Base-by-base conservation (phyloP, 2,888 invertebrate species). In the Tanaodytes sp. region DNA sequence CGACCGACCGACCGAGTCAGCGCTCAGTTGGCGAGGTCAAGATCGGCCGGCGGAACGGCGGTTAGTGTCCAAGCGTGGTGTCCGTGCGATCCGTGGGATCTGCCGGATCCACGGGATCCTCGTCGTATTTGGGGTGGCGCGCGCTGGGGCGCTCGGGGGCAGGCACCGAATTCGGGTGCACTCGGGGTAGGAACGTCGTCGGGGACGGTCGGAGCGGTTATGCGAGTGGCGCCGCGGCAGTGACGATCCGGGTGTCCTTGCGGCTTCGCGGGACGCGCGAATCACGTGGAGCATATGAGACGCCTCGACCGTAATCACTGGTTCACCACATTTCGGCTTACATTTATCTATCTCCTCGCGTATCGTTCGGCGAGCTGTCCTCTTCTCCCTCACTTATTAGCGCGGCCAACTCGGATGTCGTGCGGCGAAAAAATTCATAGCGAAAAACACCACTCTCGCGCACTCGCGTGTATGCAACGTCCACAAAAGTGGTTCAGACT, bases 11-110 rank as follows among this genome's bases (percentile, higher is more conserved):
- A 52, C 65, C 58, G 65, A 57, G 65, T 49, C 39, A 57, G 39
- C 48, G 61, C 63, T 31, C 39, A 39, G 63, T 64, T 69, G 69
- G 48, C 63, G 69, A 64, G 69, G 69, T 69, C 69, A 69, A 69
- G 69, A 69, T 69, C 68, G 71, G 66, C 58, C 64, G 64, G 57
- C 64, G 64, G 39, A 42, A 37, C 62, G 57, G 62, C 62, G 45
- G 42, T 37, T 43, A 43, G 27, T 42, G 49, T 46, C 54, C 46
- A 39, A 37, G 57, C 49, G 43, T 43, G 51, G 51, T 9, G 46
- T 46, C 49, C 48, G 42, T 30, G n/a, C n/a, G n/a, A n/a, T n/a
- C n/a, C 23, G 23, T 5, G 23, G 23, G 23, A 4, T 5, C 23
- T 8, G 23, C n/a, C 8, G 23, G 23, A 23, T 23, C 23, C 5